These are phyloP conservation scores for Sylvia atricapilla DNA, from an alignment of 2,113 vertebrate genomes.

Conservation along the genomic window DNA sequence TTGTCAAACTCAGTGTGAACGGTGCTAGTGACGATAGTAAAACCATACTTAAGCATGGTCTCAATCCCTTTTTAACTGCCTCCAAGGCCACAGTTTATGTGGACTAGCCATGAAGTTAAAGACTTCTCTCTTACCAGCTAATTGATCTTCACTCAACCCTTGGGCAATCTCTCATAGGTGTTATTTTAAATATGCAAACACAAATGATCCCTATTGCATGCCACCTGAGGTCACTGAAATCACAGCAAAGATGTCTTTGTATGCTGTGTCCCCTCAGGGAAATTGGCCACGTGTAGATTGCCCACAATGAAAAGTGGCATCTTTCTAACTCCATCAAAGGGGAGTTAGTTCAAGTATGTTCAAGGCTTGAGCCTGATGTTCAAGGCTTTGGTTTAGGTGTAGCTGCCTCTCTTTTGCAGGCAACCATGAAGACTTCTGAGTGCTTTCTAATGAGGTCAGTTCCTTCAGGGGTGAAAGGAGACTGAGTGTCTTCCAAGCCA, in stretches of 20 bases:
- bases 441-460: not conserved
- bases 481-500: not conserved
- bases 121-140: conserved; percentile 1
- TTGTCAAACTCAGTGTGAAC: not conserved
- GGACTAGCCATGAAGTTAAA: not conserved
- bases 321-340: not conserved
- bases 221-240: conserved; percentile 30
- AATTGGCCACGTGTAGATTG: not conserved
- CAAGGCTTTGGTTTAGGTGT: not conserved
- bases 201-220: not conserved
- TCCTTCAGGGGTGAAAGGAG: conserved; percentile 37
- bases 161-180: not conserved
- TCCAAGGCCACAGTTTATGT: not conserved
- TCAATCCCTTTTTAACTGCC: not conserved
- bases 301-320: not conserved
- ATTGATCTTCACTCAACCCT: conserved; percentile 10
- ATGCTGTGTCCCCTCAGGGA: not conserved
- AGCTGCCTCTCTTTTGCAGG: not conserved
- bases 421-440: not conserved
- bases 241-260: not conserved
- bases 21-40: not conserved
- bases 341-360: too few species aligned
- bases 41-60: not conserved
- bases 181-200: not conserved
- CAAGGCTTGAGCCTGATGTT: not conserved